phyloP scores from a whole-genome alignment of 2,888 invertebrate genomes.

The Blastobasis adustella region DNA sequence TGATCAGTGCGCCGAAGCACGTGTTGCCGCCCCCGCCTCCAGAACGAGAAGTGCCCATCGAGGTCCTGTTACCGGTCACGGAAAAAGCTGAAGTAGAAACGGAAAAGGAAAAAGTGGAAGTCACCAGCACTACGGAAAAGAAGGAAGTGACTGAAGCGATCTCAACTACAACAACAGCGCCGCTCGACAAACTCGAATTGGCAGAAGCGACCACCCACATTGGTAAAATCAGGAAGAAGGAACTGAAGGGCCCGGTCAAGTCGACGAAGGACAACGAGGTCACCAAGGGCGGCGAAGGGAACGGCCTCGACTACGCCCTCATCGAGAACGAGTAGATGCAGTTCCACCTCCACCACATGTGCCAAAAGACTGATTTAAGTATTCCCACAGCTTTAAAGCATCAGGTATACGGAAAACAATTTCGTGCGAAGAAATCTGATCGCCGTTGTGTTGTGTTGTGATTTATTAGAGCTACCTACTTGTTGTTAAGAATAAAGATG shows the following conservation, averaged over 20 bases:
- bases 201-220: constrained; percentile 55
- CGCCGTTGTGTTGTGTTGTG: constrained; percentile 16
- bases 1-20: constrained; percentile 54
- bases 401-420: background rate
- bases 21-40: constrained; percentile 56
- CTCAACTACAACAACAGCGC: constrained; percentile 23
- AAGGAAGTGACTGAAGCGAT: constrained; percentile 12
- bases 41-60: constrained; percentile 55
- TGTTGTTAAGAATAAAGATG: constrained; percentile 49
- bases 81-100: constrained; percentile 22
- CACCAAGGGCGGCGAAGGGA: constrained; percentile 47
- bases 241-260: constrained; percentile 51
- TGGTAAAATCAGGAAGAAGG: constrained; percentile 67
- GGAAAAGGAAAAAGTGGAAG: constrained; percentile 18
- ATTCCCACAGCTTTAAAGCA: constrained; percentile 32
- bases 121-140: constrained; percentile 18
- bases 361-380: constrained; percentile 48
- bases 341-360: constrained; percentile 7
- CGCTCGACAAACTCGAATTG: constrained; percentile 42
- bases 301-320: constrained; percentile 49
- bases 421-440: constrained; percentile 6
- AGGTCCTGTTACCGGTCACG: constrained; percentile 30
- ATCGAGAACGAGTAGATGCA: constrained; percentile 24
- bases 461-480: constrained; percentile 14
- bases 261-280: constrained; percentile 60